Evolutionary conservation across 2,113 vertebrate species (phyloP).

Genomic region (Dromaius novaehollandiae): DNA sequence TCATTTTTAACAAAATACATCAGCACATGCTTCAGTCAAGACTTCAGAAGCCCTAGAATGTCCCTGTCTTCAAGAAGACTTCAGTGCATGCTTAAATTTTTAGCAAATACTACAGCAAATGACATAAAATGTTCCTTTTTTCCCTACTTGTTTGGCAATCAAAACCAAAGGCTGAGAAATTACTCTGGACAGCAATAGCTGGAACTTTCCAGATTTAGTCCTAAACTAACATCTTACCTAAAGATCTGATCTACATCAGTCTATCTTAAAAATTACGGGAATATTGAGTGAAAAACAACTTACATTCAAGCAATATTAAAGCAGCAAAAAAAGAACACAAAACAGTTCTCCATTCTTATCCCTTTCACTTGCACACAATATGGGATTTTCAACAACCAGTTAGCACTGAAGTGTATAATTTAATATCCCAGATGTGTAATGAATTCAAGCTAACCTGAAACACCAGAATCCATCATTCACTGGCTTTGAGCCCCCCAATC

Average conservation of each 20-base stretch:
- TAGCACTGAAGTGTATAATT: not conserved
- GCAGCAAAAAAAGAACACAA: not conserved
- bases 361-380: not conserved
- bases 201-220: not conserved
- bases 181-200: not conserved
- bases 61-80: not conserved
- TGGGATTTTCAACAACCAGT: not conserved
- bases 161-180: not conserved
- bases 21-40: not conserved
- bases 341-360: not conserved
- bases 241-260: not conserved
- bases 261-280: not conserved
- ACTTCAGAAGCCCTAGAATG: not conserved
- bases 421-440: not conserved
- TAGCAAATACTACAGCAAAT: not conserved
- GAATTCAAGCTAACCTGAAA: conserved; percentile 1
- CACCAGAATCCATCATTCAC: not conserved
- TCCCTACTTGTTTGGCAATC: not conserved
- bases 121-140: not conserved
- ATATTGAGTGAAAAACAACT: not conserved
- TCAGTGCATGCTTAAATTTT: not conserved
- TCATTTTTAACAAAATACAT: not conserved
- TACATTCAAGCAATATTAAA: not conserved
- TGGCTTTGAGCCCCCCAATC: not conserved
- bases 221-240: not conserved